These are phyloP conservation scores for Carettochelys insculpta DNA, from an alignment of 2,113 vertebrate species.

Conservation along the genomic window DNA sequence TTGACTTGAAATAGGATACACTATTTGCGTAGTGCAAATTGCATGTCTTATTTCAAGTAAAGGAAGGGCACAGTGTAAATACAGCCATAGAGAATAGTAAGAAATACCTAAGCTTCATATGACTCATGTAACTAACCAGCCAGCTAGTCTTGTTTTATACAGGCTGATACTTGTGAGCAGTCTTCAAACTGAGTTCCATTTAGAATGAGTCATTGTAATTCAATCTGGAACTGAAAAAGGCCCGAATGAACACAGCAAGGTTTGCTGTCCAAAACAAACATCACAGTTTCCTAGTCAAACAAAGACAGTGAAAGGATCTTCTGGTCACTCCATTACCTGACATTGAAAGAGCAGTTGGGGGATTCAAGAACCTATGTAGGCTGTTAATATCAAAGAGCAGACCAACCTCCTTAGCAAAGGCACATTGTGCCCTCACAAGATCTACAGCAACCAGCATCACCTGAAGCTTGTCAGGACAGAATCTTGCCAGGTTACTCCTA, in stretches of 20 bases:
- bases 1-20: too few relatives aligned
- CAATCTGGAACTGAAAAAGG: background rate
- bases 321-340: background rate
- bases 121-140: background rate
- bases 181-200: background rate
- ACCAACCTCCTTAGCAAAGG: rapidly evolving
- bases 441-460: background rate
- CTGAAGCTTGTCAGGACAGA: background rate
- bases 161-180: background rate
- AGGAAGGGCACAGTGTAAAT: too few relatives aligned
- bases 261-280: background rate
- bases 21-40: too few relatives aligned
- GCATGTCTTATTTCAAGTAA: too few relatives aligned
- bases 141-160: background rate
- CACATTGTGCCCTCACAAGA: rapidly evolving
- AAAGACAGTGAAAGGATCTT: background rate
- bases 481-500: background rate
- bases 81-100: background rate
- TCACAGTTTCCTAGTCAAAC: background rate
- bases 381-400: background rate
- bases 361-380: background rate
- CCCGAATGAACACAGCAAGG: background rate
- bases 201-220: background rate
- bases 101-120: background rate
- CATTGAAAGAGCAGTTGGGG: rapidly evolving